Percentiles rank a stretch among this genome's conserved stretches.
Conservation (phyloP, 2,113 vertebrate genomes). For the Rafetus swinhoei region DNA sequence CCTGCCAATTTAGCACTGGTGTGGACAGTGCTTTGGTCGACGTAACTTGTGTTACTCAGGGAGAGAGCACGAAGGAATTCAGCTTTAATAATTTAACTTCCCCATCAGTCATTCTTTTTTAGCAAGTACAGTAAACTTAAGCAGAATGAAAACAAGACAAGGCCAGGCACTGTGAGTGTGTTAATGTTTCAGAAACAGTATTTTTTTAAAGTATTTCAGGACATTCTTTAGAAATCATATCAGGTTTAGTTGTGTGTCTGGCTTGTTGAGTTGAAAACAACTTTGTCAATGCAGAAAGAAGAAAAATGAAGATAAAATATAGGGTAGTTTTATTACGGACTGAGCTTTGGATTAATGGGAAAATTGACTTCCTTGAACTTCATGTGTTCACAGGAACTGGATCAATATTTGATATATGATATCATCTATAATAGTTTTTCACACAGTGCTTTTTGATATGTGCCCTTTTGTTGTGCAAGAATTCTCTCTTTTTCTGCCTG, state of each 20-base stretch:
- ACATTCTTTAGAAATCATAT: slow-evolving; percentile 31
- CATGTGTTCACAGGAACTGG: not conserved
- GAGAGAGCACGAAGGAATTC: not conserved
- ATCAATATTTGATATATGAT: slow-evolving; percentile 49
- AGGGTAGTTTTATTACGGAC: slow-evolving; percentile 11
- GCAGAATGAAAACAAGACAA: not conserved
- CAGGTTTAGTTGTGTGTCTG: not conserved
- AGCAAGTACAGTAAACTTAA: slow-evolving; percentile 17
- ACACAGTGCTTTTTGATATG: slow-evolving; percentile 37
- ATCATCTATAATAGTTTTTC: slow-evolving; percentile 12
- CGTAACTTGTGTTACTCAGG: too few relatives aligned
- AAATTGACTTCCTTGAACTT: slow-evolving; percentile 46
- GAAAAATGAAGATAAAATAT: slow-evolving; percentile 11
- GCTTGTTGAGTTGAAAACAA: slow-evolving; percentile 28
- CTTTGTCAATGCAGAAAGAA: not conserved
- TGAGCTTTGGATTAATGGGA: slow-evolving; percentile 21
- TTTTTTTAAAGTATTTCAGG: slow-evolving; percentile 26
- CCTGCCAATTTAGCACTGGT: too few relatives aligned
- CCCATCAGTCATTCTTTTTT: not conserved
- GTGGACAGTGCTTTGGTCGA: too few relatives aligned
- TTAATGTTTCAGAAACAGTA: not conserved
- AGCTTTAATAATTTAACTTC: not conserved
- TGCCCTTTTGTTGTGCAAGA: not conserved
- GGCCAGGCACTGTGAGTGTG: not conserved
- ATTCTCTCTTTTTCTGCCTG: not conserved